phyloP scores from a whole-genome alignment of 2,113 vertebrate species.

The Shinisaurus crocodilurus region DNA sequence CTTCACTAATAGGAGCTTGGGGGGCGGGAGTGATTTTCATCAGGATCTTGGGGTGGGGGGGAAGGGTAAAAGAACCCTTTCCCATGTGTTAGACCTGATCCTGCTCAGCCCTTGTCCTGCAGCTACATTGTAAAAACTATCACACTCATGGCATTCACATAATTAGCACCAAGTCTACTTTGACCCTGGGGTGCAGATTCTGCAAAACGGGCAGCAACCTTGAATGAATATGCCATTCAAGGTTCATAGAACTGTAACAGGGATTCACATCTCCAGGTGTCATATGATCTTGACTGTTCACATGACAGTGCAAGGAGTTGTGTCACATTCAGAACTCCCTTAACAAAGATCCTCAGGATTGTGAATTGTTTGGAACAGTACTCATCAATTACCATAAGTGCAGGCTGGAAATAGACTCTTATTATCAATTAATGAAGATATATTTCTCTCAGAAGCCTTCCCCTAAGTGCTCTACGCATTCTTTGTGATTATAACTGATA shows the following conservation, averaged over 20 bases:
- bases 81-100: too few relatives aligned
- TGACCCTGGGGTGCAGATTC: too few relatives aligned
- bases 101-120: not conserved
- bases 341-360: not conserved
- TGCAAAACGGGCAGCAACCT: too few relatives aligned
- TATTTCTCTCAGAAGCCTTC: not conserved
- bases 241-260: not conserved
- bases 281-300: not conserved
- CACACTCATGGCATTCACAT: too few relatives aligned
- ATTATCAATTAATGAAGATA: not conserved
- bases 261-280: not conserved
- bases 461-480: not conserved
- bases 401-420: not conserved
- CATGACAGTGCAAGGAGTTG: not conserved
- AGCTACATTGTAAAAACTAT: not conserved
- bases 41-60: too few relatives aligned
- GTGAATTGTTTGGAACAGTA: not conserved
- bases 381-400: too few relatives aligned
- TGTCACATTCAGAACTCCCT: not conserved
- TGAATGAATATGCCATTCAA: not conserved
- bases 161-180: too few relatives aligned
- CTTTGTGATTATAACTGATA: not conserved
- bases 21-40: too few relatives aligned
- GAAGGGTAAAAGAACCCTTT: too few relatives aligned
- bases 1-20: too few relatives aligned